Evolutionary conservation across 2,113 vertebrate species (phyloP).

Genomic region (Rhinoptilus africanus): DNA sequence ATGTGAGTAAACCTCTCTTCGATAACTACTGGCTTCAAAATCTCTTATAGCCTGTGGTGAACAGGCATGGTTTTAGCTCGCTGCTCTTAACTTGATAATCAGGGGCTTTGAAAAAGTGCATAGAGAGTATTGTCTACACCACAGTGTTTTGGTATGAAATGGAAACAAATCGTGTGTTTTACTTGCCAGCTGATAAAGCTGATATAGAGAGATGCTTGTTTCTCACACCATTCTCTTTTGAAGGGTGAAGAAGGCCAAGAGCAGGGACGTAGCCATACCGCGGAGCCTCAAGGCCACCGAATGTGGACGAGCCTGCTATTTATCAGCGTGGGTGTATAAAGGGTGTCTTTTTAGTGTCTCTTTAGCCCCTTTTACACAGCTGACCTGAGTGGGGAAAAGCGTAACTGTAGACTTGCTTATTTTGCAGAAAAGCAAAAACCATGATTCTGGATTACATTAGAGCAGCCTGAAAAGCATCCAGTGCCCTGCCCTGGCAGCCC

Average conservation of each 20-base stretch:
- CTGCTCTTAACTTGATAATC: neutral
- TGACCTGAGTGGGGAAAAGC: neutral
- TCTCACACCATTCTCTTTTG: neutral
- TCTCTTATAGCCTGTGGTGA: neutral
- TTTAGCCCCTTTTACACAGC: neutral
- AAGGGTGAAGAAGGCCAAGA: neutral
- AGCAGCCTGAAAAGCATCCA: neutral
- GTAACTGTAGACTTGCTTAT: neutral
- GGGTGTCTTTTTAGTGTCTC: neutral
- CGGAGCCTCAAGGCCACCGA: neutral
- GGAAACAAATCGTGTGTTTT: neutral
- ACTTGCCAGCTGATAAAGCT: neutral
- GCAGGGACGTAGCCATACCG: neutral
- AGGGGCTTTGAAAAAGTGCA: neutral
- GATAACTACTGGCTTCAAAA: neutral
- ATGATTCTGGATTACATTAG: neutral
- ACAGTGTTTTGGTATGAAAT: neutral
- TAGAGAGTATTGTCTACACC: neutral
- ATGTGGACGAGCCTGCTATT: accelerated
- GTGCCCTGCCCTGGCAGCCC: neutral
- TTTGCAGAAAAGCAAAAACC: neutral
- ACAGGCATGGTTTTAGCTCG: neutral
- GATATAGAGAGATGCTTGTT: neutral
- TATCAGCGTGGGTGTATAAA: neutral
- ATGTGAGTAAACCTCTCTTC: neutral